Conservation (phyloP, 1,140 invertebrate genomes). For the Drosophila nannoptera region DNA sequence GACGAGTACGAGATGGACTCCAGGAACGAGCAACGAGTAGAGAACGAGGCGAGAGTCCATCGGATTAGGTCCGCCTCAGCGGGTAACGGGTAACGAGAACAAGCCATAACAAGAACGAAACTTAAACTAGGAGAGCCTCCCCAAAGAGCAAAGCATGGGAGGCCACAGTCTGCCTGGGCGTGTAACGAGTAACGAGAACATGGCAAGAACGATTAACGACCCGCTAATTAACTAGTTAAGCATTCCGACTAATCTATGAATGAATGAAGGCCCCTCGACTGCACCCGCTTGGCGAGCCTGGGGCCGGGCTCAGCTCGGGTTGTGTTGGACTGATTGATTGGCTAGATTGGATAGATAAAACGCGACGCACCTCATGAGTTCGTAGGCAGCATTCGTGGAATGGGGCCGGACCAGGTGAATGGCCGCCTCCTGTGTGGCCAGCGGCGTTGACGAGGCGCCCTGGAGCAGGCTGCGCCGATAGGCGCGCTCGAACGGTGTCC, state of each 20-base stretch:
- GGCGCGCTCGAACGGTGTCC: constrained; percentile 74
- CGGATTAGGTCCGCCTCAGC: not conserved
- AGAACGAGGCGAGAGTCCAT: no score
- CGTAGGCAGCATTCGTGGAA: constrained; percentile 75
- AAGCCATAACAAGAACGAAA: not conserved
- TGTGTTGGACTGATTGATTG: not conserved
- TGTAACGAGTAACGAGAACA: constrained; percentile 25
- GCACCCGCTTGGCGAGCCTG: not conserved
- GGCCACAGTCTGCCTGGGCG: constrained; percentile 2
- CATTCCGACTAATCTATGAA: not conserved
- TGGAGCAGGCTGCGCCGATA: constrained; percentile 67
- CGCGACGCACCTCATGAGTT: constrained; percentile 78
- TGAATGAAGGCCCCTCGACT: not conserved
- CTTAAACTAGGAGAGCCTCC: not conserved
- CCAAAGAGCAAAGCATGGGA: constrained; percentile 7
- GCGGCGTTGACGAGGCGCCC: constrained; percentile 46
- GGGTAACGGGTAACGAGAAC: constrained; percentile 14
- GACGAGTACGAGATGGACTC: no score
- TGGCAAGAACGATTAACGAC: not conserved
- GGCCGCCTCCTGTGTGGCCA: constrained; percentile 51
- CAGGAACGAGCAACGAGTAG: constrained; percentile 22
- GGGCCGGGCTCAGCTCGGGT: not conserved
- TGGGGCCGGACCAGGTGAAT: constrained; percentile 61
- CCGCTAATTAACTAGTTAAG: not conserved
- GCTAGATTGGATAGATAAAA: constrained; percentile 26